Conservation (phyloP, 2,797 vertebrate genomes). For the Lithobates sylvaticus region DNA sequence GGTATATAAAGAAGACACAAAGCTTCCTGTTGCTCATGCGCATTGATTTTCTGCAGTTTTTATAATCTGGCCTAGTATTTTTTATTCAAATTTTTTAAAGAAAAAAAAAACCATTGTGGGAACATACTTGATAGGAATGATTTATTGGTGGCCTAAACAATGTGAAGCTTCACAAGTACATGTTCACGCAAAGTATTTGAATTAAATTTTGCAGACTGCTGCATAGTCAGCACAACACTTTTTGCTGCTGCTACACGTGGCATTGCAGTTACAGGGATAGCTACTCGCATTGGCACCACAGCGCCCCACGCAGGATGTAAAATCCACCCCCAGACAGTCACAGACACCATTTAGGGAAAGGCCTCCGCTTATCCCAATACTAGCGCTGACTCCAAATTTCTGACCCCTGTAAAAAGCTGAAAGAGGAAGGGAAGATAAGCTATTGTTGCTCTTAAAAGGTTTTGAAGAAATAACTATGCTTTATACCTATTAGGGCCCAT, state of each 20-base stretch:
- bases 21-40: no score
- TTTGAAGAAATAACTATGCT: no score
- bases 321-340: constrained; percentile 55
- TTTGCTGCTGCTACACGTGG: constrained; percentile 23
- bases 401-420: constrained; percentile 35
- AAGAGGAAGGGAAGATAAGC: constrained; percentile 23
- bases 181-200: background rate
- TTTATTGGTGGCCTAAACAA: constrained; percentile 25
- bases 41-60: no score
- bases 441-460: no score
- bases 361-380: constrained; percentile 54
- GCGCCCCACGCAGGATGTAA: constrained; percentile 52
- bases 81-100: no score
- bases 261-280: constrained; percentile 57
- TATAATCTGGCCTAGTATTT: no score
- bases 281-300: constrained; percentile 54
- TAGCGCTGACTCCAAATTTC: constrained; percentile 11
- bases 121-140: background rate
- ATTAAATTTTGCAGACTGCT: constrained; percentile 27
- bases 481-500: no score
- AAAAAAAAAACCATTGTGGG: background rate
- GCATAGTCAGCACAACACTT: constrained; percentile 56
- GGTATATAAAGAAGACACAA: no score
- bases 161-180: background rate
- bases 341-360: constrained; percentile 44